Percentiles rank a stretch among this genome's conserved stretches.
Conservation (phyloP, 2,113 vertebrate species). For the Eidolon helvum region DNA sequence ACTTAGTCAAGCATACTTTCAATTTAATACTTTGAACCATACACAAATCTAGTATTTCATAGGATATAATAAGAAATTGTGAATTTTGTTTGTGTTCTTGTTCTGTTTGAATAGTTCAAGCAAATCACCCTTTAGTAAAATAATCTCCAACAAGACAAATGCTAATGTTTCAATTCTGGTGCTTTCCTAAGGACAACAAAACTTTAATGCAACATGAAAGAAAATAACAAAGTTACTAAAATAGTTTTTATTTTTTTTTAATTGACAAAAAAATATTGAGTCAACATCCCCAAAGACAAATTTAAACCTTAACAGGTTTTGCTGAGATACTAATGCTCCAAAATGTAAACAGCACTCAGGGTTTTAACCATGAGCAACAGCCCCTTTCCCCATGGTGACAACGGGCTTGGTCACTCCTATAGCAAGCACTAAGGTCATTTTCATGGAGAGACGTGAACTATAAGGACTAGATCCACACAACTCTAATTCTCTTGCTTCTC, state of each 20-base stretch:
- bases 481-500: neutral
- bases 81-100: constrained; percentile 49
- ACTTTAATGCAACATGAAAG: constrained; percentile 86
- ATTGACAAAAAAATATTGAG: constrained; percentile 56
- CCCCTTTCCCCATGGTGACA: neutral
- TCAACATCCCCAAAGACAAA: constrained; percentile 58
- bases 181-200: constrained; percentile 85
- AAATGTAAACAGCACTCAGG: neutral
- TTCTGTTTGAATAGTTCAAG: neutral
- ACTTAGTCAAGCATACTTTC: neutral
- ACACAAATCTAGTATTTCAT: neutral
- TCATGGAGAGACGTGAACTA: neutral
- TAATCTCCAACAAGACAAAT: constrained; percentile 79
- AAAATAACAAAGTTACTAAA: constrained; percentile 76
- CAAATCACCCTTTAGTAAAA: constrained; percentile 20
- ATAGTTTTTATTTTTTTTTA: constrained; percentile 38
- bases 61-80: neutral
- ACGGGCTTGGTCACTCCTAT: neutral
- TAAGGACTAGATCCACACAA: neutral
- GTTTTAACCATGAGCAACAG: neutral
- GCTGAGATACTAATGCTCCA: constrained; percentile 22
- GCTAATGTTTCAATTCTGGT: constrained; percentile 86
- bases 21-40: neutral
- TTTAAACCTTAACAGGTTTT: constrained; percentile 63
- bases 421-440: neutral